phyloP scores from a whole-genome alignment of 1,140 invertebrate genomes.

The Sycophaga agraensis region DNA sequence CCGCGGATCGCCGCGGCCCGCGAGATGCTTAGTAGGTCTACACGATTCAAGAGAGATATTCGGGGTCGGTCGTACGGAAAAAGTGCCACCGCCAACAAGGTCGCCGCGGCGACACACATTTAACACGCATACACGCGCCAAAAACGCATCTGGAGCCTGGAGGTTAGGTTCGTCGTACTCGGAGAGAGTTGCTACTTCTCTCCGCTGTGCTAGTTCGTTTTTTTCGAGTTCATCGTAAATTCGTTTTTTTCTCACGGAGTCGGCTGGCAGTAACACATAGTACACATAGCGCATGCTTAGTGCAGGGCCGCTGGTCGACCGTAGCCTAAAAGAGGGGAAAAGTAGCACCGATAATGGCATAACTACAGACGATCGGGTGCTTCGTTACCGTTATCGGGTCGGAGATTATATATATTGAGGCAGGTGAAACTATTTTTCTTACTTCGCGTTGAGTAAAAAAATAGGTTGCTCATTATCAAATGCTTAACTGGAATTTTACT shows the following conservation, averaged over 20 bases:
- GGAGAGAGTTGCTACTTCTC: neutral
- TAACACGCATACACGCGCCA: neutral
- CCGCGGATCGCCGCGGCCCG: too few species aligned
- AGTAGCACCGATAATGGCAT: conserved; percentile 12
- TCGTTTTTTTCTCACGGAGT: neutral
- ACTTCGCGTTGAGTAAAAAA: neutral
- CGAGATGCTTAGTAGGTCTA: too few species aligned
- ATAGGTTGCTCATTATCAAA: neutral
- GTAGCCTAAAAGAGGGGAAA: too few species aligned
- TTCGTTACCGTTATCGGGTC: conserved; percentile 12
- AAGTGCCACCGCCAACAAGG: conserved; percentile 25
- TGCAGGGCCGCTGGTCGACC: too few species aligned
- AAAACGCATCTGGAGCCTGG: conserved; percentile 9
- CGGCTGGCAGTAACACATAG: too few species aligned
- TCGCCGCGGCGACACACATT: conserved; percentile 10
- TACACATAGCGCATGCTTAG: too few species aligned
- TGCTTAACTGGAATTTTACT: too few species aligned
- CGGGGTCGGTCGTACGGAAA: conserved; percentile 6
- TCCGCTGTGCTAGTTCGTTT: too few species aligned
- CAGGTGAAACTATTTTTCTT: neutral
- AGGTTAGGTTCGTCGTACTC: neutral
- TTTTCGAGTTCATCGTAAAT: too few species aligned
- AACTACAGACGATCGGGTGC: neutral
- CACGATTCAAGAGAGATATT: too few species aligned
- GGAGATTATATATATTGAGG: too few species aligned